Evolutionary conservation across 2,888 invertebrate genomes (phyloP).

Genomic region (Mythimna pallens): DNA sequence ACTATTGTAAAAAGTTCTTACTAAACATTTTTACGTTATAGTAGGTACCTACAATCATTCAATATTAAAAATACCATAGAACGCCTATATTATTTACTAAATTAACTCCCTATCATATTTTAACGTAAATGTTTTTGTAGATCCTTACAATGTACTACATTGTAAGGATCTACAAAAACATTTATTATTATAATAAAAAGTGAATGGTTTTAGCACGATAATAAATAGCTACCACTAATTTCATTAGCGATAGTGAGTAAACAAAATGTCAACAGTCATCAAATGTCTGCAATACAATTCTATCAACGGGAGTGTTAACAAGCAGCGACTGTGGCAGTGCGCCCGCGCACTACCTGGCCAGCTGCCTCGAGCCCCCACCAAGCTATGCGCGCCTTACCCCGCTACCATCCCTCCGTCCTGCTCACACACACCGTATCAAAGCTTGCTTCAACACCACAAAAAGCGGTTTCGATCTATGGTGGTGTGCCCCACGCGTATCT

Average conservation of each 20-base stretch:
- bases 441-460: constrained; percentile 85
- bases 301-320: constrained; percentile 87
- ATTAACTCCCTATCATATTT: not conserved
- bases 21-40: not conserved
- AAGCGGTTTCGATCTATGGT: constrained; percentile 87
- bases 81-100: not conserved
- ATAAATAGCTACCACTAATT: constrained; percentile 63
- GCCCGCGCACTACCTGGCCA: constrained; percentile 88
- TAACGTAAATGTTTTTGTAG: no score
- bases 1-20: not conserved
- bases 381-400: constrained; percentile 81
- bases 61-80: not conserved
- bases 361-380: constrained; percentile 88
- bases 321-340: constrained; percentile 86
- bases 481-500: constrained; percentile 73
- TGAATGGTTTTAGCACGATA: constrained; percentile 32
- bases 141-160: no score
- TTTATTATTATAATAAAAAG: constrained; percentile 4
- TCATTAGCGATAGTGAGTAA: constrained; percentile 72
- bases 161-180: constrained; percentile 14
- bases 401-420: constrained; percentile 83
- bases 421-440: constrained; percentile 81
- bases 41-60: no score
- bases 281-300: constrained; percentile 83
- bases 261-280: constrained; percentile 78